A percentile compares a stretch with the other conserved stretches of the same genome.
phyloP scores from a whole-genome alignment of 2,113 vertebrate genomes.

The Verasper variegatus region DNA sequence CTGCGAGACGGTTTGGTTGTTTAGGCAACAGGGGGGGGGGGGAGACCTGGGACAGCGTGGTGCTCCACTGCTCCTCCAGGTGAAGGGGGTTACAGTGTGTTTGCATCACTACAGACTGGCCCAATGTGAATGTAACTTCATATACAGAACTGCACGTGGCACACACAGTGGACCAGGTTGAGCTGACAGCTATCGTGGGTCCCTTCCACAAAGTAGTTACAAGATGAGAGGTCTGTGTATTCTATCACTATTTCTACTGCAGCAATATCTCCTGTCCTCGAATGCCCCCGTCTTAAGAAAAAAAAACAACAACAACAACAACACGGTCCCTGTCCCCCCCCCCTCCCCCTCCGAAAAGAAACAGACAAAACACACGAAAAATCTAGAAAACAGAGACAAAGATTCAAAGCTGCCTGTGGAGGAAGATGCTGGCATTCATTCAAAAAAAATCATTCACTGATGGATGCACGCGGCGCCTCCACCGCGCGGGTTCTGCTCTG shows the following conservation, averaged over 20 bases:
- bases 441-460: slow-evolving; percentile 61
- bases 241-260: slow-evolving; percentile 30
- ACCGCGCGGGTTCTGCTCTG: slow-evolving; percentile 53
- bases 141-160: slow-evolving; percentile 24
- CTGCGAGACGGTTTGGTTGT: slow-evolving; percentile 20
- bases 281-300: slow-evolving; percentile 32
- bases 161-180: slow-evolving; percentile 28
- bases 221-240: slow-evolving; percentile 47
- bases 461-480: slow-evolving; percentile 43
- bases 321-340: background rate
- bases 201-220: slow-evolving; percentile 47
- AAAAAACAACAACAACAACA: background rate
- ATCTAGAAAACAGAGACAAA: slow-evolving; percentile 72
- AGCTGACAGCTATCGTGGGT: slow-evolving; percentile 31
- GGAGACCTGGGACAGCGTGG: background rate
- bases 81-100: slow-evolving; percentile 13
- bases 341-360: slow-evolving; percentile 8
- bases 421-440: slow-evolving; percentile 80
- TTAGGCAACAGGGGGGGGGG: background rate
- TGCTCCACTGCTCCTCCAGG: background rate
- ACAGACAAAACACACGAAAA: slow-evolving; percentile 47
- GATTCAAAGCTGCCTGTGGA: slow-evolving; percentile 80
- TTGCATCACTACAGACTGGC: slow-evolving; percentile 41
- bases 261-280: slow-evolving; percentile 23
- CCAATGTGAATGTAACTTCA: slow-evolving; percentile 31